Conservation (phyloP, 2,888 invertebrate species). For the Mycalesis mineus region DNA sequence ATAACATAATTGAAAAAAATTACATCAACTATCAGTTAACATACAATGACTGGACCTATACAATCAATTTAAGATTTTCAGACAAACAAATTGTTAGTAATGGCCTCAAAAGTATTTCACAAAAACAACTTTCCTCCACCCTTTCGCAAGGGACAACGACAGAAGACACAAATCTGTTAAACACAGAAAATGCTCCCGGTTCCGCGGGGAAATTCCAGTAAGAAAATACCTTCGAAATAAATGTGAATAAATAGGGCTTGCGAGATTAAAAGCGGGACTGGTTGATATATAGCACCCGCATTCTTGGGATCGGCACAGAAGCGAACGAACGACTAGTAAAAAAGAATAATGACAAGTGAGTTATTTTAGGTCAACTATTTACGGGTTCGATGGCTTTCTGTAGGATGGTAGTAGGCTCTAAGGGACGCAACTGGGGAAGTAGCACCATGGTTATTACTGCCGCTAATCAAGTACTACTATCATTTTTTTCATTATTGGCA, state of each 20-base stretch:
- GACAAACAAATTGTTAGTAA: too few relatives aligned
- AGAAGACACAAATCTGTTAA: constrained; percentile 62
- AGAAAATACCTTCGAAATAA: constrained; percentile 71
- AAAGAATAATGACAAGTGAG: constrained; percentile 7
- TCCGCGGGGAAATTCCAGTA: constrained; percentile 50
- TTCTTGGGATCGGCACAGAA: constrained; percentile 12
- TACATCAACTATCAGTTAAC: too few relatives aligned
- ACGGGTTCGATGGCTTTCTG: neutral
- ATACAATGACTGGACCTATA: too few relatives aligned
- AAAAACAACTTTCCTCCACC: neutral
- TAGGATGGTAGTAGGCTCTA: too few relatives aligned
- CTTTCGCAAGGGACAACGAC: constrained; percentile 33
- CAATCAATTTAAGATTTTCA: too few relatives aligned
- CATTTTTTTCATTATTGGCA: too few relatives aligned
- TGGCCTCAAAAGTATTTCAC: neutral
- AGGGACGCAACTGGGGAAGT: too few relatives aligned
- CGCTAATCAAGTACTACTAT: too few relatives aligned
- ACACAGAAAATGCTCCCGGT: constrained; percentile 55
- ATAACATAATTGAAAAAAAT: too few relatives aligned
- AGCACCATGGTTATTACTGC: too few relatives aligned
- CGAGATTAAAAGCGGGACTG: constrained; percentile 65
- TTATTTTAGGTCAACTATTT: constrained; percentile 7
- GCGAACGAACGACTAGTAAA: constrained; percentile 8
- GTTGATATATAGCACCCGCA: constrained; percentile 55
- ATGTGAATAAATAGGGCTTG: constrained; percentile 72